Base-by-base conservation (phyloP, 2,888 invertebrate species). In the Limnephilus auricula region DNA sequence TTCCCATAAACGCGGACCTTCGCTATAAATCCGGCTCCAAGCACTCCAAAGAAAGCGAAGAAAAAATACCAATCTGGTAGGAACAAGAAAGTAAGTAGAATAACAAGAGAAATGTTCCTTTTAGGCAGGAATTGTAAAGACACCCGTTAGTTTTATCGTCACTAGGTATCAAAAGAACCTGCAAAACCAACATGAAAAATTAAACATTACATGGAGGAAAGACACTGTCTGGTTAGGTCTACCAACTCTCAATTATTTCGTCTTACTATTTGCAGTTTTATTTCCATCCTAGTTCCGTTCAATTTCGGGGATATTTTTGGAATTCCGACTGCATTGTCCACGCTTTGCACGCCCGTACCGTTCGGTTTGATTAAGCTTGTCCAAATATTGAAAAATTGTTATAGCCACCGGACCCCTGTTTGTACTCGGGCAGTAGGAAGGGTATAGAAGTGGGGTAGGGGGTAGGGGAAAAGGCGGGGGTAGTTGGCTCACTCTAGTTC, bases 361-460 rank as follows among this genome's bases (percentile, higher is more conserved):
- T 92, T 80, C 37, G 80, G 87, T 92, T 89, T 93, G 92, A 93
- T 91, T 93, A 91, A 89, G 90, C 93, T 90, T 90, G 90, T 92
- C 86, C 92, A 92, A 93, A 92, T 93, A 93, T 92, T 93, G 92
- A 92, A 93, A 93, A 91, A 93, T 92, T 90, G 92, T 92, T 92
- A 91, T 83, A 91, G 91, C 88, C 79, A 32, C 89, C 83, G 90
- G 90, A 82, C 89, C 90, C 83, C 78, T 92, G 91, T 92, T 92
- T 92, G 92, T 89, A 92, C 90, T 92, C 89, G 65, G 90, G 91
- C 34, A 88, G 82, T 5, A 12, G 30, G 45, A 25, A 2, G 85
- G 83, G 18, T 2, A 32, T 25, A 5, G 34, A 13, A 3, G n/a
- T 18, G 65, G 9, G 65, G 25, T 18, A 13, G 50, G 65, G n/a